phyloP scores from a whole-genome alignment of 2,113 vertebrate genomes.

The Oreochromis spilurus region DNA sequence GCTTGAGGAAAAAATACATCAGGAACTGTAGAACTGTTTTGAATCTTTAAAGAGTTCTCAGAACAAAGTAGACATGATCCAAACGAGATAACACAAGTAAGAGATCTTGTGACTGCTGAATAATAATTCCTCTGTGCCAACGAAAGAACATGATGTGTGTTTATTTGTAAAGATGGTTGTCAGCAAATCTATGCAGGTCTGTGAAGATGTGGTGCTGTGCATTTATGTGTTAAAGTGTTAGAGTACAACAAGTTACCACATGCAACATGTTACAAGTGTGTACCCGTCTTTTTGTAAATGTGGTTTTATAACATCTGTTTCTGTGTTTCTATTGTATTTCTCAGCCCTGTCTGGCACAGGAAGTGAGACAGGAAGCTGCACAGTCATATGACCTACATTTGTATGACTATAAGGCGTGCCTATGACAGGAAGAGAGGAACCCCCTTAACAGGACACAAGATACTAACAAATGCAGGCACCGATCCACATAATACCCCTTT shows the following conservation, averaged over 20 bases:
- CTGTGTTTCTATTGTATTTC: constrained; percentile 1
- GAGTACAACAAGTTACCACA: neutral
- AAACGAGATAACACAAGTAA: neutral
- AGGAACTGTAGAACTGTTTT: neutral
- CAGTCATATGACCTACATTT: constrained; percentile 33
- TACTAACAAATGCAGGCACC: neutral
- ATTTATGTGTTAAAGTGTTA: neutral
- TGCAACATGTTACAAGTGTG: neutral
- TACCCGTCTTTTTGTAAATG: neutral
- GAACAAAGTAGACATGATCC: constrained; percentile 1
- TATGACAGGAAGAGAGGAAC: constrained; percentile 33
- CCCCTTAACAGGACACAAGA: neutral
- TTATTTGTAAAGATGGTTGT: neutral
- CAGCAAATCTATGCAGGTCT: neutral
- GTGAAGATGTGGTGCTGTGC: neutral
- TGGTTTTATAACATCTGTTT: neutral
- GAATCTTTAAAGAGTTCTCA: neutral
- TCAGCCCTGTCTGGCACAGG: constrained; percentile 9
- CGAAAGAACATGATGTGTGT: neutral
- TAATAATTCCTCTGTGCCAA: neutral
- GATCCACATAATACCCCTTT: neutral
- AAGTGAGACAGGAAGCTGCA: constrained; percentile 51
- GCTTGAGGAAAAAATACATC: neutral
- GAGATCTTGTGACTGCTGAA: constrained; percentile 26
- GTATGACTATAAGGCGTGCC: neutral